Base-by-base conservation (phyloP, 2,113 vertebrate genomes). In the Saguinus imperator region DNA sequence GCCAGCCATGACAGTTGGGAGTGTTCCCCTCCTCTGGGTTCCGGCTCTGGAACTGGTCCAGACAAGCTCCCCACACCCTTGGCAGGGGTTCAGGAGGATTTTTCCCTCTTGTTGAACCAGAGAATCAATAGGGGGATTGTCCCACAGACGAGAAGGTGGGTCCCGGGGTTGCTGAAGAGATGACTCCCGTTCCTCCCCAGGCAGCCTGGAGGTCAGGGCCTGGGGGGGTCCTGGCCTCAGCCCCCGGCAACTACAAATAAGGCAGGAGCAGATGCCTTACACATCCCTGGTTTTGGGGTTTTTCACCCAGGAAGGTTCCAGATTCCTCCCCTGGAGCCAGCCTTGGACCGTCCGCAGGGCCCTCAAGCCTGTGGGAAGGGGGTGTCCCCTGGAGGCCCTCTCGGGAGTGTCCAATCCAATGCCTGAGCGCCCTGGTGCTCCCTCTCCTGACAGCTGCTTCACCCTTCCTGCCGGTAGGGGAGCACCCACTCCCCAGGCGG, bases 401-500 rank as follows among this genome's bases (percentile, higher is more conserved):
- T 23, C 2, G 37, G 14, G 1, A 9, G 10, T 0, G 20, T 13
- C 6, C 0, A 18, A 16, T 27, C 70, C 8, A 23, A 3, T 1
- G 57, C 7, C 1, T 64, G 27, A 16, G 40, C 5, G 13, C n/a
- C 8, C 0, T 0, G 18, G 29, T 7, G 10, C 40, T 18, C 52
- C 1, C 1, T 8, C 11, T 13, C 10, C 43, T 70, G 29, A 64
- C 18, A 2, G 4, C 29, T 6, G 52, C 13, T n/a, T 66, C 1
- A 3, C 32, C 35, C 73, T 4, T 2, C 82, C 21, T 37, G 2
- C 25, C 0, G 0, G 29, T 40, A 45, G 79, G 43, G 0, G 5
- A 18, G 40, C 0, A 20, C 3, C 13, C 0, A 4, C 37, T 48
- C 6, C 29, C 32, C 3, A 5, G 0, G 3, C 2, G 0, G 52